Evolutionary conservation across 2,113 vertebrate genomes (phyloP), one percentile per base, ranked within the genome.

Genomic region (Oostethus manadensis): DNA sequence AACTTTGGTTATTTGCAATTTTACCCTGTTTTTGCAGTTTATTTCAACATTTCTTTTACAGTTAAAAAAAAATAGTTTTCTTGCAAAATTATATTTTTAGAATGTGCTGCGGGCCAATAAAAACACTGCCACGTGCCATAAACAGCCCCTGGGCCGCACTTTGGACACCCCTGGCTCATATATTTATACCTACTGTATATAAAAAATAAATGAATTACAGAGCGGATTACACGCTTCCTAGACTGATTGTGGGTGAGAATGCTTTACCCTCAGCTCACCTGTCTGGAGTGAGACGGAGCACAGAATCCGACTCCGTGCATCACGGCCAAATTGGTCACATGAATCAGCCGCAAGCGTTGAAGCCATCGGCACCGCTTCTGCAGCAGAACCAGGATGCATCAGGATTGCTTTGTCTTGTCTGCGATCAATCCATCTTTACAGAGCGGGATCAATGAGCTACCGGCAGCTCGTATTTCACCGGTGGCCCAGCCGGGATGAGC

Each of bases 401-500:
- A 55, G 51, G 51, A 63, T 69, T 3, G 11, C 73, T 78, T 77
- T n/a, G 81, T 1, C 2, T 60, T 73, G 26, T 70, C 57, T 54
- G 56, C 17, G 64, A 86, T 73, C 65, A 67, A 86, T 87, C 84
- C 82, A 68, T 79, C 85, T 88, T 83, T 71, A 83, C 69, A 42
- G 33, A 6, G 59, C 40, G 55, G 73, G 82, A 83, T 85, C 84
- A 83, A 79, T 87, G 64, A 65, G 69, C 48, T 73, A 67, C 82
- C 71, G 82, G 82, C 78, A 80, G 77, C 77, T 88, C 74, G 73
- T 73, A 80, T 84, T 83, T 86, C 80, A 80, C 70, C 42, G n/a
- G 35, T 58, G 64, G 56, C 74, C 58, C 58, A 74, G 47, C 76
- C 71, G 51, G 58, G 62, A 71, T 54, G 50, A 68, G 67, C 51